A percentile compares a stretch with the other conserved stretches of the same genome.
These are phyloP conservation scores for Lathronympha strigana DNA, from an alignment of 2,888 invertebrate genomes.

Conservation along the genomic window DNA sequence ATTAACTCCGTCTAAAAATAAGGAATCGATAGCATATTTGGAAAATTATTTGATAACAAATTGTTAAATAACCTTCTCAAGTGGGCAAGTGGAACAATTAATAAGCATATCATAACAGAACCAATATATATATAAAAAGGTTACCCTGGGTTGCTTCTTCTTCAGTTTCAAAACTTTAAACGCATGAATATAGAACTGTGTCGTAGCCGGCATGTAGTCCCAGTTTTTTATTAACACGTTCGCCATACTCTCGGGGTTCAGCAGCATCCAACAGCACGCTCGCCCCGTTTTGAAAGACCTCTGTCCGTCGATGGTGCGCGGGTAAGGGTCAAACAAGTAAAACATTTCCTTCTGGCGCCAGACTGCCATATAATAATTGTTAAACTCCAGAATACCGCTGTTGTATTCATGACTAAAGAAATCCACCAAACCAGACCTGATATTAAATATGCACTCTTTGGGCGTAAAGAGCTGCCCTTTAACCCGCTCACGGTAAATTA, in stretches of 20 bases:
- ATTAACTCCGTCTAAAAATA: constrained; percentile 62
- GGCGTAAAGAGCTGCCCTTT: constrained; percentile 78
- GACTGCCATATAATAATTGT: constrained; percentile 82
- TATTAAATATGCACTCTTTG: constrained; percentile 80
- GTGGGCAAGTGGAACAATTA: too few species aligned
- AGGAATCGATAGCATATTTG: background rate
- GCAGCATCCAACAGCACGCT: constrained; percentile 86
- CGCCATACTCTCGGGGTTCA: constrained; percentile 84
- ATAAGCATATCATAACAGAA: too few species aligned
- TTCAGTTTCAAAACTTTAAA: constrained; percentile 84
- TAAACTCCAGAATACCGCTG: constrained; percentile 84
- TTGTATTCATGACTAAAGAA: constrained; percentile 82
- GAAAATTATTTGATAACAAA: background rate
- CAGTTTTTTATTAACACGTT: constrained; percentile 80
- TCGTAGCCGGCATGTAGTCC: constrained; percentile 74
- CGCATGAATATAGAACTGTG: constrained; percentile 84
- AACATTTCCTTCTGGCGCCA: constrained; percentile 87
- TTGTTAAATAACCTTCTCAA: too few species aligned
- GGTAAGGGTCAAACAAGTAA: constrained; percentile 87
- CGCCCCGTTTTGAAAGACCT: constrained; percentile 81
- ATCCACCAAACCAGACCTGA: constrained; percentile 74
- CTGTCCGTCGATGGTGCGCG: constrained; percentile 83
- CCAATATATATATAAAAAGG: background rate
- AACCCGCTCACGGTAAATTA: constrained; percentile 80
- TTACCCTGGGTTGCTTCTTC: constrained; percentile 69